phyloP scores from a whole-genome alignment of 1,140 invertebrate genomes.

The Armadillidium nasatum region DNA sequence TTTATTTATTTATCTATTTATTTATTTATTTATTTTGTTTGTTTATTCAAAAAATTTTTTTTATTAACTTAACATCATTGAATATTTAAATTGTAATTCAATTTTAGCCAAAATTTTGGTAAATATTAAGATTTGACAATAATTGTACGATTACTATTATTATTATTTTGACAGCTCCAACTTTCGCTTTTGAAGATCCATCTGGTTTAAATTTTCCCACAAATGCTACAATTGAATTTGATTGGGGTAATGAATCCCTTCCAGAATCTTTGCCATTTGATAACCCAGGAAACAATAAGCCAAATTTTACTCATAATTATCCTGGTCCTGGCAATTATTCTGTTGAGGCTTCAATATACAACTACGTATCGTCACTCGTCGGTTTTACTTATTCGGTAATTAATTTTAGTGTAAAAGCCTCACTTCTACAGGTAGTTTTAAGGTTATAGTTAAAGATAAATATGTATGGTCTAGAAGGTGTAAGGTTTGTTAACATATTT shows the following conservation, averaged over 20 bases:
- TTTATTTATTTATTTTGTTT: neutral
- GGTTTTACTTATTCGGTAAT: neutral
- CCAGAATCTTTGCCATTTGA: conserved; percentile 21
- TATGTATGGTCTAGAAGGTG: too few relatives aligned
- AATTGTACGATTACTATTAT: neutral
- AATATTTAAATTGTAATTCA: too few relatives aligned
- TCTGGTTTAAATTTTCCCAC: conserved; percentile 38
- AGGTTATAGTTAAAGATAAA: too few relatives aligned
- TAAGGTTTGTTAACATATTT: too few relatives aligned
- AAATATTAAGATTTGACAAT: neutral
- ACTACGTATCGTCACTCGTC: conserved; percentile 39
- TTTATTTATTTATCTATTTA: neutral
- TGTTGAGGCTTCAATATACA: conserved; percentile 45
- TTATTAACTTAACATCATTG: too few relatives aligned
- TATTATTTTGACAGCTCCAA: conserved; percentile 24
- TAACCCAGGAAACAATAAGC: conserved; percentile 22
- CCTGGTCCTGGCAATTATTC: conserved; percentile 42
- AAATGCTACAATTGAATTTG: conserved; percentile 45
- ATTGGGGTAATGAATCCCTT: conserved; percentile 43
- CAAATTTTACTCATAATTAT: conserved; percentile 44
- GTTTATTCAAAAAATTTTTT: too few relatives aligned
- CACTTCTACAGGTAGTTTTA: too few relatives aligned
- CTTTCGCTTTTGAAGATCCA: conserved; percentile 24
- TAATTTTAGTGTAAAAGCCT: too few relatives aligned
- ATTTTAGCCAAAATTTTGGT: too few relatives aligned